Percentiles rank a stretch among this genome's conserved stretches.
These are phyloP conservation scores for Parnassius glacialis DNA, from an alignment of 2,888 invertebrate genomes.

Conservation along the genomic window DNA sequence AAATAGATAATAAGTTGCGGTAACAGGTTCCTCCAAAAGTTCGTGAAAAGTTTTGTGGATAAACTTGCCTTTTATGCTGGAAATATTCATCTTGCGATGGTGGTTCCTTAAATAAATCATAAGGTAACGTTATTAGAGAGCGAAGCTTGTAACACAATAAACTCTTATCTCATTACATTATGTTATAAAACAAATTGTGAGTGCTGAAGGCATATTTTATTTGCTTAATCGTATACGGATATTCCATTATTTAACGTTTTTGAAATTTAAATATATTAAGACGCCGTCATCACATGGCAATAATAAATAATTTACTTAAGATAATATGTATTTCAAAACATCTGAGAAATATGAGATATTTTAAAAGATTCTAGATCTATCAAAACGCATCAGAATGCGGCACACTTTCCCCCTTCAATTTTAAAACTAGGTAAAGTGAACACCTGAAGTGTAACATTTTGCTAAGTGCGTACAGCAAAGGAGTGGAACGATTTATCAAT, in stretches of 20 bases:
- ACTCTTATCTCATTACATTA: neutral
- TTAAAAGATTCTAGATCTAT: no score
- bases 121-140: conserved; percentile 32
- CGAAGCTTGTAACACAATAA: conserved; percentile 23
- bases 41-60: conserved; percentile 20
- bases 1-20: conserved; percentile 21
- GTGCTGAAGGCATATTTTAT: neutral
- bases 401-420: no score
- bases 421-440: no score
- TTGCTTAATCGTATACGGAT: neutral
- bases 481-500: no score
- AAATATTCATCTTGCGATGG: conserved; percentile 35
- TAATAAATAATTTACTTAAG: no score
- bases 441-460: no score
- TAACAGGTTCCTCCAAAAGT: conserved; percentile 28
- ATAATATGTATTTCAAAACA: no score
- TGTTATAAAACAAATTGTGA: neutral
- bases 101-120: conserved; percentile 39
- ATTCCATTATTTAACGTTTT: neutral
- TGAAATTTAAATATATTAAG: no score
- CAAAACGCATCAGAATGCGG: no score
- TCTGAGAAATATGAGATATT: no score
- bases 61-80: conserved; percentile 32
- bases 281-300: no score
- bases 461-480: no score